These are phyloP conservation scores for Albula glossodonta DNA, from an alignment of 2,113 vertebrate species.

Conservation along the genomic window DNA sequence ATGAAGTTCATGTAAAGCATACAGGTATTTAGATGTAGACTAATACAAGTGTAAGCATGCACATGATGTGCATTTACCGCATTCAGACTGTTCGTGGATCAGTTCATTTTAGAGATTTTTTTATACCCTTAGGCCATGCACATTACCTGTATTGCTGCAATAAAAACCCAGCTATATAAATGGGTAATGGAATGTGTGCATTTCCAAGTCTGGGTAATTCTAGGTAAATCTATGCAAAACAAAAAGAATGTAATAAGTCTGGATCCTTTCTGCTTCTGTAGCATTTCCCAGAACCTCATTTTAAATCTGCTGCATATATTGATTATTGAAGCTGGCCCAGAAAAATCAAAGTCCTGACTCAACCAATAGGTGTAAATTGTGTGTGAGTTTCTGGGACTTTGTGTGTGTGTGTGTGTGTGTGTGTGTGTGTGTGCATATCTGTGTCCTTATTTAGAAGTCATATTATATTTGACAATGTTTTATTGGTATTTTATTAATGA, in stretches of 20 bases:
- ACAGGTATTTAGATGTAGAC: neutral
- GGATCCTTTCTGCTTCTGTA: neutral
- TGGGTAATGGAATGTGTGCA: neutral
- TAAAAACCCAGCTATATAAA: neutral
- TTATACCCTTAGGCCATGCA: neutral
- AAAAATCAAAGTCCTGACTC: neutral
- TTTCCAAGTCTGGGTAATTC: neutral
- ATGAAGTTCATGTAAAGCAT: neutral
- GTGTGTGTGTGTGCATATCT: neutral
- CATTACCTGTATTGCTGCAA: neutral
- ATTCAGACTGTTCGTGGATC: neutral
- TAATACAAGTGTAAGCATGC: neutral
- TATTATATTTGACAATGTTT: conserved; percentile 3
- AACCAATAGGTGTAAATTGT: too few species aligned
- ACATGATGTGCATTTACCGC: neutral
- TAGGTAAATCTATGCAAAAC: neutral
- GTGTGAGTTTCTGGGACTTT: too few species aligned
- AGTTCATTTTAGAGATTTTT: neutral
- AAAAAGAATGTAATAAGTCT: neutral
- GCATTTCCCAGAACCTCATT: neutral
- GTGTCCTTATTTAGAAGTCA: conserved; percentile 8
- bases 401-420: neutral
- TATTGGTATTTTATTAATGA: conserved; percentile 11
- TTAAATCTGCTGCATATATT: neutral
- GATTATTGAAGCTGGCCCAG: neutral